Base-by-base conservation (phyloP, 1,140 invertebrate genomes). In the Asbolus verrucosus region DNA sequence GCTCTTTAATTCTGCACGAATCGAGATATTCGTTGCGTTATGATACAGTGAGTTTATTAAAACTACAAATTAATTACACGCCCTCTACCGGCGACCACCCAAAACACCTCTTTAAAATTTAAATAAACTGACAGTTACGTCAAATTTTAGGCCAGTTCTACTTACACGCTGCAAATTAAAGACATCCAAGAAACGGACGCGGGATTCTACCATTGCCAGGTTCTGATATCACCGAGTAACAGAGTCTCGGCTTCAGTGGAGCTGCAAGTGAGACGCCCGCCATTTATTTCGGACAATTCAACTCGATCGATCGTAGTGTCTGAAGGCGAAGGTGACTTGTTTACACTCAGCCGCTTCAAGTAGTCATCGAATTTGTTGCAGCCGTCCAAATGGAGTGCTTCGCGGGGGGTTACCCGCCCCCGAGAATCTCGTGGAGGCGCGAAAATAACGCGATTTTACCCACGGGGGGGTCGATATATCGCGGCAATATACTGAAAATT, bases 121-220 rank as follows among this genome's bases (percentile, higher is more conserved):
- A 27, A 27, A 27, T 8, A 39, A 39, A 5, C 6, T 33, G 38
- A 41, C 13, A 16, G 24, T 27, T 8, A 27, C 24, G 24, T 27
- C 24, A 27, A n/a, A 31, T 46, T 73, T 62, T 30, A 79, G 75
- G 74, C 75, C 8, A 81, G 80, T 74, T 80, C 79, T 14, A 81
- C 80, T 0, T 81, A 77, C 62, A 77, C 73, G 4, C 79, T 83
- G 63, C 80, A 94, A 89, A 92, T 97, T n/a, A 95, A 94, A 82
- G 94, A 97, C 78, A 94, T 97, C 59, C 94, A 97, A 85, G 95
- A 97, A 82, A 95, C 93, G 0, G 95, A 97, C 81, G 93, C 93
- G 0, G 95, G 94, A 15, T 88, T 86, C 73, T 97, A 97, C 80
- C 88, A 91, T 62, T 97, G 95, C 76, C 91, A 95, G 82, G 90